Evolutionary conservation across 2,113 vertebrate genomes (phyloP).

Genomic region (Oncorhynchus masou): DNA sequence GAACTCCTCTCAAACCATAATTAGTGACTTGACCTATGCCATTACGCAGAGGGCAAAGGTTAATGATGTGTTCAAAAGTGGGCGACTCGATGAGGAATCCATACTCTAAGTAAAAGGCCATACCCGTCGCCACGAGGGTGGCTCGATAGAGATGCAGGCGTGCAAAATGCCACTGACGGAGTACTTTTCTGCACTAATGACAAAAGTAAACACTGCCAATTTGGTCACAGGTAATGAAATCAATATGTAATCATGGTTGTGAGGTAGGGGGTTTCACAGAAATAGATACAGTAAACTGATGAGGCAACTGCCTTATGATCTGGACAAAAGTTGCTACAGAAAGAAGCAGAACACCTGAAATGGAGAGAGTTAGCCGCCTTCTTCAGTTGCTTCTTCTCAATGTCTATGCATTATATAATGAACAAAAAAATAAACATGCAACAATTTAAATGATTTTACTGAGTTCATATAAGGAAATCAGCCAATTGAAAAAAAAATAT

Average conservation of each 20-base stretch:
- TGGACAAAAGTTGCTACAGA: too few species aligned
- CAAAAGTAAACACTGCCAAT: conserved; percentile 2
- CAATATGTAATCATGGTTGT: background rate
- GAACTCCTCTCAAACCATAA: background rate
- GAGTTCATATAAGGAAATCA: too few species aligned
- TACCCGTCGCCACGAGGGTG: background rate
- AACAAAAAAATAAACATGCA: too few species aligned
- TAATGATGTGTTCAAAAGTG: conserved; percentile 2
- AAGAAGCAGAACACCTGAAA: too few species aligned
- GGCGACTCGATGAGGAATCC: background rate
- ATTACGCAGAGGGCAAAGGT: background rate
- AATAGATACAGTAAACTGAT: background rate
- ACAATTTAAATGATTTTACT: too few species aligned
- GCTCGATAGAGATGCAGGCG: background rate
- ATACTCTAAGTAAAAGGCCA: conserved; percentile 7
- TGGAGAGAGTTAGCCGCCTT: too few species aligned
- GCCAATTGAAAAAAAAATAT: too few species aligned
- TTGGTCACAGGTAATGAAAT: background rate
- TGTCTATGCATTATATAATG: too few species aligned
- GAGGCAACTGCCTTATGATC: too few species aligned
- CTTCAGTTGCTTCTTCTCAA: too few species aligned
- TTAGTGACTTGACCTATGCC: background rate
- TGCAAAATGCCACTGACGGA: background rate
- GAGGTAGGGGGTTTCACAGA: background rate
- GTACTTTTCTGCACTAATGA: conserved; percentile 3